Percentiles rank a stretch among this genome's conserved stretches.
These are phyloP conservation scores for Brachionus manjavacas DNA, from an alignment of 1,140 invertebrate genomes.

Conservation along the genomic window DNA sequence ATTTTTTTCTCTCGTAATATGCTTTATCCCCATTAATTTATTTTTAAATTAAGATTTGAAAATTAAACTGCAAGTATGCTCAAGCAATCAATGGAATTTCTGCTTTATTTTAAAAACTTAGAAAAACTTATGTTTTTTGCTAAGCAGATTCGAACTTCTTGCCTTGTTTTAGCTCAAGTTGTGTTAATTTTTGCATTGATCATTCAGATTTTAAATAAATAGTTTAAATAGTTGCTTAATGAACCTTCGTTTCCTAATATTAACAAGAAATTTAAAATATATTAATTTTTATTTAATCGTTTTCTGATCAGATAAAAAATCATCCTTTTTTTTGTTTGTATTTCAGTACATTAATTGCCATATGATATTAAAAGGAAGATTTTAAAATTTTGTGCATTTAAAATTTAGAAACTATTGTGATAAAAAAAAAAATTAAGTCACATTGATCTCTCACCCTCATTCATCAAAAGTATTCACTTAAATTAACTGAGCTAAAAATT, in stretches of 20 bases:
- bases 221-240: conserved; percentile 15
- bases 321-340: neutral
- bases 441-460: too few species aligned
- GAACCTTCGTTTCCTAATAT: neutral
- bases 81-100: neutral
- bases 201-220: neutral
- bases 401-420: too few species aligned
- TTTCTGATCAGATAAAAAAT: neutral
- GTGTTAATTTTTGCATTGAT: neutral
- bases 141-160: neutral
- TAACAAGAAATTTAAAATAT: neutral
- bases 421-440: too few species aligned
- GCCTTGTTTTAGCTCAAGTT: neutral
- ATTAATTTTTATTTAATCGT: neutral
- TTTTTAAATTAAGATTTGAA: conserved; percentile 19
- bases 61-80: neutral
- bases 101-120: conserved; percentile 23
- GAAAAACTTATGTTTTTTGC: neutral
- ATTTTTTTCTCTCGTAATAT: neutral
- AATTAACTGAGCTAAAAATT: too few species aligned
- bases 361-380: too few species aligned
- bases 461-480: too few species aligned
- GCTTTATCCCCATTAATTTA: neutral
- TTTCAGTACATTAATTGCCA: too few species aligned
- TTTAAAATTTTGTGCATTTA: too few species aligned